Evolutionary conservation across 2,797 vertebrate genomes (phyloP).

Genomic region (Alectoris magna): DNA sequence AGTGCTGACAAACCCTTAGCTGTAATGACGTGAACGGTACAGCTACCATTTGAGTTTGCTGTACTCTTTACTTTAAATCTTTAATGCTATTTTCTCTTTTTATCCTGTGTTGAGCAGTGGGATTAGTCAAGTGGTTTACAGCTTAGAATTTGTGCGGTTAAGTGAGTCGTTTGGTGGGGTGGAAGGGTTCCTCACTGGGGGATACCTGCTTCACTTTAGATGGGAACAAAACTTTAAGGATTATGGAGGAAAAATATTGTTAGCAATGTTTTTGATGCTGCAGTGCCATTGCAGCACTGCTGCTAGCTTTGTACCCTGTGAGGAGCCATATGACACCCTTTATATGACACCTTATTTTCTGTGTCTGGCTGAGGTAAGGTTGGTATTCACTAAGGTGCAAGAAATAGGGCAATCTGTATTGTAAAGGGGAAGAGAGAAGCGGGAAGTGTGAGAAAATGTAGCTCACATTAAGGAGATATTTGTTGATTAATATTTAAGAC

Average conservation of each 20-base stretch:
- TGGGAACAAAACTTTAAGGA: constrained; percentile 15
- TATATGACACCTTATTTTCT: neutral
- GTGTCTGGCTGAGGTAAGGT: neutral
- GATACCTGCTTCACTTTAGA: constrained; percentile 9
- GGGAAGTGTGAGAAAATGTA: neutral
- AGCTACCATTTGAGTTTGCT: constrained; percentile 59
- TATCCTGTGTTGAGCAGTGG: constrained; percentile 43
- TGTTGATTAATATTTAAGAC: constrained; percentile 22
- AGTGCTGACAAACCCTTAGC: constrained; percentile 67
- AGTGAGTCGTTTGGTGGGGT: constrained; percentile 27
- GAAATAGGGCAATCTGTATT: neutral
- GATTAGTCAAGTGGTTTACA: constrained; percentile 64
- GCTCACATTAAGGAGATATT: neutral
- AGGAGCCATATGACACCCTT: neutral
- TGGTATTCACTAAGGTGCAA: neutral
- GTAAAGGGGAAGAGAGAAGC: neutral
- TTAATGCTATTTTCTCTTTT: constrained; percentile 73
- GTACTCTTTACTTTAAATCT: constrained; percentile 69
- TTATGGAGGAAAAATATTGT: neutral
- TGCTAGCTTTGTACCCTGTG: neutral
- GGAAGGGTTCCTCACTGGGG: constrained; percentile 15
- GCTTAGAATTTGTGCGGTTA: constrained; percentile 39
- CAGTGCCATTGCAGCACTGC: neutral
- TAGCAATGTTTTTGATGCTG: neutral
- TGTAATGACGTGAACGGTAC: constrained; percentile 50